Base-by-base conservation (phyloP, 2,113 vertebrate species). In the Hyperopisus bebe region DNA sequence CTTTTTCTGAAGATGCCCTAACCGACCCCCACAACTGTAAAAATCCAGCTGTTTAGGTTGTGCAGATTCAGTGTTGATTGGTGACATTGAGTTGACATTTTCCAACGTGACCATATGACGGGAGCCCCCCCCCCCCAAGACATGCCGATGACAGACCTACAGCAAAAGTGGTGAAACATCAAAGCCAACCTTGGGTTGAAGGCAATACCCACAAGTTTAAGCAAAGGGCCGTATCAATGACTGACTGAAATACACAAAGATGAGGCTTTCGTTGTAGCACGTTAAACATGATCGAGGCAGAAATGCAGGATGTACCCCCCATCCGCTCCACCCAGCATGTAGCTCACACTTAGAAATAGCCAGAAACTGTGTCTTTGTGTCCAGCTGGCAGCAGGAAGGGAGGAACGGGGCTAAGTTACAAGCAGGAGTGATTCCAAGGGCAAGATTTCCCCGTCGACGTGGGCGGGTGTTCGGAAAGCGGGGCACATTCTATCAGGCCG, bases 351-450 rank as follows among this genome's bases (percentile, higher is more conserved):
- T 10, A 1, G 21, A 53, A 46, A 82, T 17, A 91, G 90, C 88
- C 90, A 88, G 89, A 91, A 90, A 92, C 86, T 91, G 13, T 1
- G 53, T n/a, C 6, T 55, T 15, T 86, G 82, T 90, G 47, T 77
- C 66, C 66, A 89, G 92, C 88, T 91, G 91, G 91, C 93, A 94
- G 94, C 91, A 93, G 93, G 93, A 90, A 92, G 92, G 92, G 44
- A 86, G 92, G 94, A 93, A 93, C 92, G 93, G 92, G 91, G 92
- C 93, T 94, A 94, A 92, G 92, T 94, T 94, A 94, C 94, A 94
- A 94, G 94, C 93, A 93, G 92, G 87, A 89, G 91, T 93, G 62
- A 27, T 90, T 94, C 90, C 90, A 91, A 92, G 91, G 91, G 92
- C 91, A 94, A 94, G 94, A 94, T 53, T 35, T 42, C 31, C n/a